These are phyloP conservation scores for Iselma pallidipennis DNA, from an alignment of 2,888 invertebrate genomes.

Conservation along the genomic window DNA sequence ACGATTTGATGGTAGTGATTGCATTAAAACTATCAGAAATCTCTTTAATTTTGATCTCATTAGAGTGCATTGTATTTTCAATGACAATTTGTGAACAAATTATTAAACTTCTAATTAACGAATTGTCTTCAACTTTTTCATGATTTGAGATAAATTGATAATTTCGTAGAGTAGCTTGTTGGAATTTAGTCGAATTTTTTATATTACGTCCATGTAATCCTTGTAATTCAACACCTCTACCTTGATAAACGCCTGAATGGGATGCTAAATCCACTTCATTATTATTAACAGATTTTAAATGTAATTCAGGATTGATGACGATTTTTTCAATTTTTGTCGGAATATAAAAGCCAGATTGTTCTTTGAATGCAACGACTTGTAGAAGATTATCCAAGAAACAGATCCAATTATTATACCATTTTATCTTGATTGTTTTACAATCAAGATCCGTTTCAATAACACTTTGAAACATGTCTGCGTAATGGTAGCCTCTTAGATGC, in stretches of 20 bases:
- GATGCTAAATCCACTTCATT: background rate
- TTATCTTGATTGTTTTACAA: slow-evolving; percentile 50
- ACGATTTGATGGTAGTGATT: slow-evolving; percentile 4
- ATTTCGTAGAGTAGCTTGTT: slow-evolving; percentile 74
- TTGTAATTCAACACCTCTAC: slow-evolving; percentile 75
- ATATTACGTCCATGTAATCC: slow-evolving; percentile 76
- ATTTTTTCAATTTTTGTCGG: slow-evolving; percentile 63
- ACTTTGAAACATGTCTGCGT: slow-evolving; percentile 59
- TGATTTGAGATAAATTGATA: slow-evolving; percentile 66
- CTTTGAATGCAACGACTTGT: slow-evolving; percentile 63
- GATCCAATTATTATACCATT: slow-evolving; percentile 69
- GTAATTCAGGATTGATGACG: slow-evolving; percentile 55
- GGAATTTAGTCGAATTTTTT: slow-evolving; percentile 62
- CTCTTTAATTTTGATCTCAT: background rate
- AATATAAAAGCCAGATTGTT: slow-evolving; percentile 63
- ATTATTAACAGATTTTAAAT: slow-evolving; percentile 25
- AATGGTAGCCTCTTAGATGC: slow-evolving; percentile 61
- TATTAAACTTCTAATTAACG: slow-evolving; percentile 5
- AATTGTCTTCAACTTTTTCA: slow-evolving; percentile 5
- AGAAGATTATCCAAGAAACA: slow-evolving; percentile 72
- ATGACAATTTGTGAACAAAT: slow-evolving; percentile 21
- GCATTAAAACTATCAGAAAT: too few species aligned
- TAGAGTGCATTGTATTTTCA: slow-evolving; percentile 14
- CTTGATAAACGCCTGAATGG: slow-evolving; percentile 41
- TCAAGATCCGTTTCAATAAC: slow-evolving; percentile 56